A percentile compares a stretch with the other conserved stretches of the same genome.
Conservation (phyloP, 2,113 vertebrate species). For the Oncorhynchus masou region DNA sequence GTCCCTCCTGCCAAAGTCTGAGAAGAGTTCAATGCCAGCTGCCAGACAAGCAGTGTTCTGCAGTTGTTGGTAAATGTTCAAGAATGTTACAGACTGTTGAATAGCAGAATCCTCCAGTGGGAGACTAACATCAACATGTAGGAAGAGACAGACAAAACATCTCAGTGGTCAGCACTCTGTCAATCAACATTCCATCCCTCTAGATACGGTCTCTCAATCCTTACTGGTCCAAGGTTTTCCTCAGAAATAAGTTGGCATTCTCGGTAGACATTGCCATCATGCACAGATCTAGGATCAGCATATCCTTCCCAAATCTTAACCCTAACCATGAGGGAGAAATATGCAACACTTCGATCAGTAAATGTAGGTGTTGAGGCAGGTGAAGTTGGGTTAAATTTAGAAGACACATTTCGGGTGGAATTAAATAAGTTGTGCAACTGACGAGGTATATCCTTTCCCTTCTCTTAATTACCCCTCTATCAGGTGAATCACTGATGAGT, state of each 20-base stretch:
- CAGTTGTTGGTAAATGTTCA: not conserved
- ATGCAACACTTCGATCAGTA: not conserved
- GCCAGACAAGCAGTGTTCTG: not conserved
- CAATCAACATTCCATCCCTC: not conserved
- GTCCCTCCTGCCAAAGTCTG: too few species aligned
- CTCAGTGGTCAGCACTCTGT: not conserved
- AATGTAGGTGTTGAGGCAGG: conserved; percentile 40
- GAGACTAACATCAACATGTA: not conserved
- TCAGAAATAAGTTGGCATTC: not conserved
- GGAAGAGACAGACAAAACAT: not conserved
- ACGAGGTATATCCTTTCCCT: too few species aligned
- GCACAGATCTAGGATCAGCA: not conserved
- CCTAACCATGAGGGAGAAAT: not conserved
- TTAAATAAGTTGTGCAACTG: too few species aligned
- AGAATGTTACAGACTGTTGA: not conserved
- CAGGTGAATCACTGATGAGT: conserved; percentile 42
- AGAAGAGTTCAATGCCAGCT: not conserved
- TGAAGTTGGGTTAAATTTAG: conserved; percentile 4
- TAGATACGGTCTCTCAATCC: not conserved
- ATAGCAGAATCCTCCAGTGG: not conserved
- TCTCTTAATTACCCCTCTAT: not conserved
- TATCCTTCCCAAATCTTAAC: not conserved
- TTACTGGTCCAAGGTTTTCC: not conserved
- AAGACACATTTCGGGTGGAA: too few species aligned
- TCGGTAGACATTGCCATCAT: not conserved